Evolutionary conservation across 2,113 vertebrate species (phyloP).

Genomic region (Cisticola juncidis): DNA sequence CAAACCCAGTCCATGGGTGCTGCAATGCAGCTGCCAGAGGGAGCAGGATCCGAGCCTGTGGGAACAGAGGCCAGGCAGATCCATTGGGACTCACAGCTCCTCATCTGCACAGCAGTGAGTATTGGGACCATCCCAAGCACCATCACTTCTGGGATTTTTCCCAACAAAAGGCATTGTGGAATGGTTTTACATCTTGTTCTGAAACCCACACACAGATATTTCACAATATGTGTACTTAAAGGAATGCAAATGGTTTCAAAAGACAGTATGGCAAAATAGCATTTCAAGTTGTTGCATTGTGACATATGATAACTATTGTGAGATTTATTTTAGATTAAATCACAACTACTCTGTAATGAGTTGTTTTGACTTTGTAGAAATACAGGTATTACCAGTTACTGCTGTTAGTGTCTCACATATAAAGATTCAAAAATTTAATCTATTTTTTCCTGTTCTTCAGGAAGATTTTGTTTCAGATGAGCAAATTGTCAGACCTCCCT

Average conservation of each 20-base stretch:
- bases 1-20: neutral
- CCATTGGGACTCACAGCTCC: neutral
- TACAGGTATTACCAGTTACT: neutral
- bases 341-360: neutral
- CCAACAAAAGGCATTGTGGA: neutral
- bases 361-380: neutral
- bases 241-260: neutral
- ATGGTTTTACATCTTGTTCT: neutral
- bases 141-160: neutral
- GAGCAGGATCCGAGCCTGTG: neutral
- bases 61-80: neutral
- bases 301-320: neutral
- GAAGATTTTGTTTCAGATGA: neutral
- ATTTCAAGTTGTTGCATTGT: neutral
- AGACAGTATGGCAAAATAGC: neutral
- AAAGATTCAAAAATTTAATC: neutral
- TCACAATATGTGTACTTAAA: neutral
- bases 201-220: neutral
- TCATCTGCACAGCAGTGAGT: neutral
- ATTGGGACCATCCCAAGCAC: accelerated
- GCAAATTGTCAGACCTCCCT: neutral
- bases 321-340: neutral
- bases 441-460: neutral
- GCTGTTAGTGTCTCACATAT: neutral
- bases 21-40: neutral